Conservation (phyloP, 2,888 invertebrate genomes). For the Leptarthrus brevirostris region DNA sequence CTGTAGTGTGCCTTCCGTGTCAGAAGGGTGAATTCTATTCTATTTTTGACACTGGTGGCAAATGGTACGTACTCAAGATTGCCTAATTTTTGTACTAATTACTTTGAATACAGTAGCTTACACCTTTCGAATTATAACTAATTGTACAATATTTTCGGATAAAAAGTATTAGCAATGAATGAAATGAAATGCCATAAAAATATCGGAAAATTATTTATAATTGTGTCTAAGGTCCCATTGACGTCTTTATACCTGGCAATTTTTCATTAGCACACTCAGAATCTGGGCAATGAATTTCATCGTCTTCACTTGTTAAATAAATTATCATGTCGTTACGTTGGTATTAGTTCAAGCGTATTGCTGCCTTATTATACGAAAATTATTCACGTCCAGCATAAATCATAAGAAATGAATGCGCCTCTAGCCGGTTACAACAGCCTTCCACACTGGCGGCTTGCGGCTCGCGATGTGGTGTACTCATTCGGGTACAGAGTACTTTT, state of each 20-base stretch:
- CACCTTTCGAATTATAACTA: too few relatives aligned
- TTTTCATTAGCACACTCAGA: constrained; percentile 25
- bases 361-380: constrained; percentile 45
- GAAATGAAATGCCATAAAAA: too few relatives aligned
- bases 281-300: constrained; percentile 17
- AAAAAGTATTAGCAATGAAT: too few relatives aligned
- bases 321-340: constrained; percentile 20
- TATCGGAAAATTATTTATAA: constrained; percentile 44
- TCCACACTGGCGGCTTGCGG: constrained; percentile 13
- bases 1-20: too few relatives aligned
- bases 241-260: constrained; percentile 46
- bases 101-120: too few relatives aligned
- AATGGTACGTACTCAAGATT: too few relatives aligned
- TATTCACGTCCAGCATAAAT: constrained; percentile 49
- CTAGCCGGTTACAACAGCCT: constrained; percentile 28
- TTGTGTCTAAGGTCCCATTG: constrained; percentile 18
- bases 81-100: too few relatives aligned
- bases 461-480: background rate
- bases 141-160: too few relatives aligned
- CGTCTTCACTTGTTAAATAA: constrained; percentile 36
- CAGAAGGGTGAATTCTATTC: too few relatives aligned
- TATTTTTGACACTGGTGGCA: too few relatives aligned
- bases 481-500: constrained; percentile 1
- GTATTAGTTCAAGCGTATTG: constrained; percentile 18
- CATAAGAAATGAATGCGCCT: constrained; percentile 41